These are phyloP conservation scores for Sinopyrophorus schimmeli DNA, from an alignment of 2,888 invertebrate genomes.

Conservation along the genomic window DNA sequence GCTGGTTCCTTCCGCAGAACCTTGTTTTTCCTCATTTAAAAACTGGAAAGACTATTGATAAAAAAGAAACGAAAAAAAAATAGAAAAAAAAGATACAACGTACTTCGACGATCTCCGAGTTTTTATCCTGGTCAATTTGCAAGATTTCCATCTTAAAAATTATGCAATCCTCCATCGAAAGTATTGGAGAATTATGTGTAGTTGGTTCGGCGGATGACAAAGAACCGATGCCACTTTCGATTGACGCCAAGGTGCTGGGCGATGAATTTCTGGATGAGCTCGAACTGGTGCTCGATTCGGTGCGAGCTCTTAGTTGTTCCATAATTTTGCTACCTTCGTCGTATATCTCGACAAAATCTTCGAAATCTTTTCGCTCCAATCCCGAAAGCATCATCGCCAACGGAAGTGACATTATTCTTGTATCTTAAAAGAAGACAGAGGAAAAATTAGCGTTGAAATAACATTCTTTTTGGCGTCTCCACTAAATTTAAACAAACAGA, in stretches of 20 bases:
- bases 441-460: not conserved
- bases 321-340: conserved; percentile 9
- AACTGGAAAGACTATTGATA: too few relatives aligned
- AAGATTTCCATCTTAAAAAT: not conserved
- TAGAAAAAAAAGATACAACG: too few relatives aligned
- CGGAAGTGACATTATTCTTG: conserved; percentile 52
- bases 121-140: not conserved
- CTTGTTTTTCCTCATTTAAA: too few relatives aligned
- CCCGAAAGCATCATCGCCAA: conserved; percentile 64
- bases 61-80: too few relatives aligned
- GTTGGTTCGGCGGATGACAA: not conserved
- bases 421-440: not conserved
- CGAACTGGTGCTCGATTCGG: conserved; percentile 56
- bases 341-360: conserved; percentile 16
- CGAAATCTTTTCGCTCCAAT: conserved; percentile 51
- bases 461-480: too few relatives aligned
- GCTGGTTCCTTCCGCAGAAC: too few relatives aligned
- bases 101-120: not conserved
- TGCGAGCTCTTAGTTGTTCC: conserved; percentile 36
- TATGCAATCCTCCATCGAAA: not conserved
- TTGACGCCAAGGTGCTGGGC: conserved; percentile 38
- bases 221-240: conserved; percentile 34
- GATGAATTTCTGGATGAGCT: conserved; percentile 54
- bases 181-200: not conserved
- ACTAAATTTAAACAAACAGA: too few relatives aligned